These are phyloP conservation scores for Danio jaintianensis DNA, from an alignment of 2,797 vertebrate species.

Conservation along the genomic window DNA sequence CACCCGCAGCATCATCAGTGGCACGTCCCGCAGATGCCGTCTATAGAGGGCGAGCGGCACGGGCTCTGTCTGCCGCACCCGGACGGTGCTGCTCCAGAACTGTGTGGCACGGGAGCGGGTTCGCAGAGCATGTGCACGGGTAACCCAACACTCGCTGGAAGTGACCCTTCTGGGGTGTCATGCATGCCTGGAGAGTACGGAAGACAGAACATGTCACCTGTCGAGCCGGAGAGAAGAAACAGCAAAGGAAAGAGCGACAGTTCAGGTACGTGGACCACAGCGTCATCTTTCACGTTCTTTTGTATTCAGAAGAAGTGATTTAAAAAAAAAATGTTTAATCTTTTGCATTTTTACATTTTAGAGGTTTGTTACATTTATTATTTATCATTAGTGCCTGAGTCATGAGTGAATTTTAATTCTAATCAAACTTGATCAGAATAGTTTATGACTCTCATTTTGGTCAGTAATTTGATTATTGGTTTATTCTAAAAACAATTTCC, in stretches of 20 bases:
- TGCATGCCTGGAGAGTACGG: conserved; percentile 85
- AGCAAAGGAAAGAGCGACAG: conserved; percentile 86
- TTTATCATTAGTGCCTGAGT: too few species aligned
- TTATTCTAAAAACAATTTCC: too few species aligned
- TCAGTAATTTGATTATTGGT: too few species aligned
- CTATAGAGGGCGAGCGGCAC: conserved; percentile 77
- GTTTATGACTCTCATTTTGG: too few species aligned
- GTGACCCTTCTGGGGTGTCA: conserved; percentile 78
- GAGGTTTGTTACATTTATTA: too few species aligned
- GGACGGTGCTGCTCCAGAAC: conserved; percentile 71
- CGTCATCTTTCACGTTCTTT: neutral
- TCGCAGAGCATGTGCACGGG: conserved; percentile 79
- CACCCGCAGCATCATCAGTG: conserved; percentile 83
- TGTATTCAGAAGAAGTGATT: neutral
- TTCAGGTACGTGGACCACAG: conserved; percentile 80
- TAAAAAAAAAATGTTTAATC: neutral
- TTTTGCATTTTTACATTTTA: too few species aligned
- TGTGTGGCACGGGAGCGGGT: conserved; percentile 61
- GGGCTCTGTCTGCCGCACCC: conserved; percentile 81
- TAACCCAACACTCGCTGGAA: conserved; percentile 75
- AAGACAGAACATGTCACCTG: conserved; percentile 83
- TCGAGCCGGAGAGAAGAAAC: conserved; percentile 82
- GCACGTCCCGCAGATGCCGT: conserved; percentile 86
- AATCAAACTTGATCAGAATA: too few species aligned
- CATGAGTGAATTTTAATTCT: too few species aligned